phyloP scores from a whole-genome alignment of 2,888 invertebrate species.

The Candidula unifasciata region DNA sequence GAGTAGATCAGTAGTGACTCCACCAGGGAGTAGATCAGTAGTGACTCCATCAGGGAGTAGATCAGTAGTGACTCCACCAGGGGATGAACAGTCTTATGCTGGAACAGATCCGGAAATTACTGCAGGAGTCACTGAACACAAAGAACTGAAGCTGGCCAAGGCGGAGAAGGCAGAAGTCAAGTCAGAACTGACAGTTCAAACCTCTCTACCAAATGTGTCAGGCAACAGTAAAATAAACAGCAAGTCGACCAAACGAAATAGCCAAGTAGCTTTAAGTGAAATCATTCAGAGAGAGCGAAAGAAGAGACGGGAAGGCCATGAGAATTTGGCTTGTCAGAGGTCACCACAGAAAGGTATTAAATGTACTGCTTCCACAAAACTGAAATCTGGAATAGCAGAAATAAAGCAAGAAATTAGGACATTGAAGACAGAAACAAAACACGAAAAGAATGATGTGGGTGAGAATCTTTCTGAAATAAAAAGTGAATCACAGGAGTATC shows the following conservation, averaged over 20 bases:
- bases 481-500: too few relatives aligned
- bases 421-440: not conserved
- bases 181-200: not conserved
- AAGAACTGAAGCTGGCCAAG: not conserved
- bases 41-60: not conserved
- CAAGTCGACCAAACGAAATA: slow-evolving; percentile 15
- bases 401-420: not conserved
- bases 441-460: not conserved
- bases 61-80: not conserved
- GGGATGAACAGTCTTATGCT: not conserved
- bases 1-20: not conserved
- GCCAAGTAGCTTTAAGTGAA: slow-evolving; percentile 12
- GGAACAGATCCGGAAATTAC: not conserved
- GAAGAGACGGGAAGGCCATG: slow-evolving; percentile 38
- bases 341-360: not conserved
- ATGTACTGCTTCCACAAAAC: not conserved
- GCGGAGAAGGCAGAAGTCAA: not conserved
- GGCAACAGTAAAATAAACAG: not conserved
- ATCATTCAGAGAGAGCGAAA: slow-evolving; percentile 39
- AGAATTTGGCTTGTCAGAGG: not conserved
- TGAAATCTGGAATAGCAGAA: not conserved
- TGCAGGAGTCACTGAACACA: not conserved
- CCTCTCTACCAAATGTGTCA: not conserved
- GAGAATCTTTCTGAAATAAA: too few relatives aligned
- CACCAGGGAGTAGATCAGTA: not conserved